phyloP scores from a whole-genome alignment of 2,888 invertebrate species.

The Phortica okadai region DNA sequence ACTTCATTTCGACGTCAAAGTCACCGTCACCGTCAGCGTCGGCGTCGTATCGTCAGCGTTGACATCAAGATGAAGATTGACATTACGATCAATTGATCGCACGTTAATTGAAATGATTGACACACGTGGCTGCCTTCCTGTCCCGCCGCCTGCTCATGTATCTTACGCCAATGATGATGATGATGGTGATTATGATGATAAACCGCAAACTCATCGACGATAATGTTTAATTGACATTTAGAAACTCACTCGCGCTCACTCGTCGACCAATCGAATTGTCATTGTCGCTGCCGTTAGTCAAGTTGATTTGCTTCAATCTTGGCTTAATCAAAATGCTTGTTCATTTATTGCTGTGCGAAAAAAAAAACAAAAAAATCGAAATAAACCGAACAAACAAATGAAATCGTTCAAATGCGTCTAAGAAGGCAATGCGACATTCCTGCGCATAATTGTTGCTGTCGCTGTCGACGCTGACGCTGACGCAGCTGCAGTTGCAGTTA shows the following conservation, averaged over 20 bases:
- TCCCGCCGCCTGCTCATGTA: background rate
- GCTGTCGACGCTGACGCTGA: slow-evolving; percentile 10
- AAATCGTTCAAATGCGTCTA: slow-evolving; percentile 18
- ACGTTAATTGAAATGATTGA: slow-evolving; percentile 69
- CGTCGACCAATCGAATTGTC: slow-evolving; percentile 12
- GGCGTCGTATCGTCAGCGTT: background rate
- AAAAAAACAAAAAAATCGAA: background rate
- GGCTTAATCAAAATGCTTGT: slow-evolving; percentile 27
- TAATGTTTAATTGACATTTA: slow-evolving; percentile 23
- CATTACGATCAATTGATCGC: slow-evolving; percentile 67
- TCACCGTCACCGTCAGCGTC: slow-evolving; percentile 1
- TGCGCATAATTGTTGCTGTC: slow-evolving; percentile 60
- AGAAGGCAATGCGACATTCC: slow-evolving; percentile 58
- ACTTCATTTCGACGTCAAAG: background rate
- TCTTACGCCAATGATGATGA: background rate
- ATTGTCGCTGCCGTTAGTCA: slow-evolving; percentile 25
- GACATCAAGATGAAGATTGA: slow-evolving; percentile 61
- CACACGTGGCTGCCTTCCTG: slow-evolving; percentile 43
- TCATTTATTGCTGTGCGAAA: background rate
- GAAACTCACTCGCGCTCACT: slow-evolving; percentile 6
- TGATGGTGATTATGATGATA: background rate
- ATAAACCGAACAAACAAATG: slow-evolving; percentile 6
- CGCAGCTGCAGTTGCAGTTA: background rate
- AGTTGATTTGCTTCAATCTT: slow-evolving; percentile 22
- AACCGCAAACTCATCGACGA: background rate